Percentiles rank a stretch among this genome's conserved stretches.
Conservation (phyloP, 2,797 vertebrate species). For the Ceryle rudis region DNA sequence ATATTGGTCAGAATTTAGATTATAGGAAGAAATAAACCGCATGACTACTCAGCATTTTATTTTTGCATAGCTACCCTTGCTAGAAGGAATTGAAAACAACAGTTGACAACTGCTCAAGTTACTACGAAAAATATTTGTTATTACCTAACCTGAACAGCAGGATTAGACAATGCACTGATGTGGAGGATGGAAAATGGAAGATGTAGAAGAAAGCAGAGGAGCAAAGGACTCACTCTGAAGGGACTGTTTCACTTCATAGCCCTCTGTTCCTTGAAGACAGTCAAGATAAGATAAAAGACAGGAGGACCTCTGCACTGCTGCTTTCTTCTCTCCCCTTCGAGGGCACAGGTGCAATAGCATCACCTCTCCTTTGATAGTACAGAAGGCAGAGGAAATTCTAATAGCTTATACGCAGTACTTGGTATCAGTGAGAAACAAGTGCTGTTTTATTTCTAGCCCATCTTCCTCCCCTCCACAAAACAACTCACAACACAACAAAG, state of each 20-base stretch:
- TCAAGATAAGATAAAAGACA: background rate
- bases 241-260: background rate
- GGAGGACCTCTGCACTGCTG: background rate
- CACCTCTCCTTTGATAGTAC: background rate
- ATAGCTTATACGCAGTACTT: background rate
- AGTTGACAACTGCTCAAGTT: background rate
- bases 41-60: background rate
- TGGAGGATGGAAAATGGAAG: background rate
- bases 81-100: background rate
- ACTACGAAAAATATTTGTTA: background rate
- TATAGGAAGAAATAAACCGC: background rate
- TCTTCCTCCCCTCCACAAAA: background rate
- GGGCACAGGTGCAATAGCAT: background rate
- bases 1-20: background rate
- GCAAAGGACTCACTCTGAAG: background rate
- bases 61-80: background rate
- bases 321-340: background rate
- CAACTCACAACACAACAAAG: background rate
- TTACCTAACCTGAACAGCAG: background rate
- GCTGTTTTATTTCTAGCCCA: background rate
- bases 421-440: background rate
- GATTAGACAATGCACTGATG: background rate
- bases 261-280: background rate
- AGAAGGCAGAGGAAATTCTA: background rate
- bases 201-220: background rate